Conservation (phyloP, 1,140 invertebrate species). For the Drosophila serrata region DNA sequence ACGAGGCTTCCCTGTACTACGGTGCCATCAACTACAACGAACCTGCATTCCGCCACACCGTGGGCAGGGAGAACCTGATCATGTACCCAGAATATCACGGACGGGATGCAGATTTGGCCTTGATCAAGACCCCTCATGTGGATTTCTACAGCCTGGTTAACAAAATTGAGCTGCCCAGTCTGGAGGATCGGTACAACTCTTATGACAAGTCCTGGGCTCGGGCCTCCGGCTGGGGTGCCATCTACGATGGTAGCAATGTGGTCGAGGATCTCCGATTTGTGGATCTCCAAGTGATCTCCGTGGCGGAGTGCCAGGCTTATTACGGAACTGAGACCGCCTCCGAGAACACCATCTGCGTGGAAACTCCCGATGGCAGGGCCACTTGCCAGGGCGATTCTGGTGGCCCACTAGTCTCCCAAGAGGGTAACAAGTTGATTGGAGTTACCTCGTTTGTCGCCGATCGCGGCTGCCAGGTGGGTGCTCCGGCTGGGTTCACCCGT, state of each 20-base stretch:
- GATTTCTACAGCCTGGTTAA: constrained; percentile 53
- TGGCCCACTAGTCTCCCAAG: constrained; percentile 55
- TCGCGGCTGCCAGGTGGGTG: constrained; percentile 86
- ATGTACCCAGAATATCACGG: constrained; percentile 31
- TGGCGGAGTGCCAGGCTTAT: constrained; percentile 41
- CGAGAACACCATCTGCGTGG: constrained; percentile 49
- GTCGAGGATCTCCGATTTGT: constrained; percentile 38
- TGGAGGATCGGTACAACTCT: constrained; percentile 49
- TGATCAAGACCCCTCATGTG: constrained; percentile 55
- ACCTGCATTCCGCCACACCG: constrained; percentile 43
- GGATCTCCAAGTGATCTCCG: constrained; percentile 31
- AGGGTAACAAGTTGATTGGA: constrained; percentile 79
- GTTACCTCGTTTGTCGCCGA: constrained; percentile 86
- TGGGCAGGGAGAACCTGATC: constrained; percentile 44
- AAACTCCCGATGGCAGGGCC: constrained; percentile 53
- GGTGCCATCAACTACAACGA: constrained; percentile 64
- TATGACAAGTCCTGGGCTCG: constrained; percentile 41
- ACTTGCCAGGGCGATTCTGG: constrained; percentile 68
- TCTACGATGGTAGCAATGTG: constrained; percentile 53
- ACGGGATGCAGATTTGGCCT: constrained; percentile 37
- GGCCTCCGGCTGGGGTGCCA: constrained; percentile 63
- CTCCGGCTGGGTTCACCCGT: constrained; percentile 87
- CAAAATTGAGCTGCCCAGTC: constrained; percentile 58
- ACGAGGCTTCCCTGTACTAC: constrained; percentile 60
- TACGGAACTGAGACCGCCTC: constrained; percentile 44